Evolutionary conservation across 37 sponge, comb jelly and placozoan species (phyloP), one percentile per base, ranked within the genome.

Genomic region (Dysidea cf. avara): DNA sequence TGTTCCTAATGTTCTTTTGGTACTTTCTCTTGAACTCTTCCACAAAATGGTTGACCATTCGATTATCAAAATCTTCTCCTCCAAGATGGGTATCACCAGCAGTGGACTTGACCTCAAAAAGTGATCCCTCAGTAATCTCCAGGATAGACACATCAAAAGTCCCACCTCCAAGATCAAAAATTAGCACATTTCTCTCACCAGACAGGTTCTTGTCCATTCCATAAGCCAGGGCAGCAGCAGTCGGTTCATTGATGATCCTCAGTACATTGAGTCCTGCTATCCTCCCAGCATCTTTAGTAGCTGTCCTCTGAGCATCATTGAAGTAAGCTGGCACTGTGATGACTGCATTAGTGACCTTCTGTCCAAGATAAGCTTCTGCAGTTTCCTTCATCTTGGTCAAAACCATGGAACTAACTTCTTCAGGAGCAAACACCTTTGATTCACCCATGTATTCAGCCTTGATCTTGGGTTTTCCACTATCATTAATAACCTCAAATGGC

Each of bases 61-160:
- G n/a, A n/a, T n/a, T n/a, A n/a, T n/a, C n/a, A n/a, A n/a, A n/a
- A n/a, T n/a, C n/a, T n/a, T n/a, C n/a, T n/a, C n/a, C n/a, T n/a
- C n/a, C n/a, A 74, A 51, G 38, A 96, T 93, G 14, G 72, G 78
- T 31, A 96, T 89, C 6, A 84, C 81, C 66, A 96, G 85, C 2
- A 96, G 39, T 96, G 18, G 94, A 79, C 77, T 64, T 20, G 97
- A 88, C 22, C 92, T 93, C 71, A 92, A 90, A 76, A 96, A 96
- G 18, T 93, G 92, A 17, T 93, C 97, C 7, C 93, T 93, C 9
- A 93, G 93, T 4, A 96, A 79, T 59, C 92, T 93, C 71, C 92
- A 96, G 85, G 3, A 96, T 51, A n/a, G 97, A 88, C 22, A 96
- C 97, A 77, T 96, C 94, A 76, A 96, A 96, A 13, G 97, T 96